phyloP scores from a whole-genome alignment of 2,888 invertebrate species.

The Trissolcus brochymenae region DNA sequence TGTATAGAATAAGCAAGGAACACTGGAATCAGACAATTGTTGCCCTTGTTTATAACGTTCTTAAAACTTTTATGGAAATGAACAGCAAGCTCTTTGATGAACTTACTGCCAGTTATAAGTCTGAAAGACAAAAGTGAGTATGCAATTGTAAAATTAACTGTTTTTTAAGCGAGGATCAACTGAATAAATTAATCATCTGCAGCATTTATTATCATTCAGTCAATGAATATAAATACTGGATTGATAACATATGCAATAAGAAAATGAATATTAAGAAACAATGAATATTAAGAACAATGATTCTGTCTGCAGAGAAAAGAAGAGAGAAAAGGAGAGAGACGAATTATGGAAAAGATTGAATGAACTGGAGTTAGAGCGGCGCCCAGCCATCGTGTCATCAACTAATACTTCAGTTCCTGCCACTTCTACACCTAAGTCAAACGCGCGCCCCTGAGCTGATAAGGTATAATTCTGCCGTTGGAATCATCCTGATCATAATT shows the following conservation, averaged over 20 bases:
- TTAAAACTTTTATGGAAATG: slow-evolving; percentile 99
- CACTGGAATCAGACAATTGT: slow-evolving; percentile 99
- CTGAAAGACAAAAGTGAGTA: slow-evolving; percentile 98
- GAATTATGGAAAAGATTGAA: slow-evolving; percentile 98
- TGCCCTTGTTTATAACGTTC: slow-evolving; percentile 99
- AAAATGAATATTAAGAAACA: background rate
- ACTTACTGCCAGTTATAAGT: slow-evolving; percentile 98
- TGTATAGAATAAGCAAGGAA: slow-evolving; percentile 99
- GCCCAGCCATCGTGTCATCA: slow-evolving; percentile 62
- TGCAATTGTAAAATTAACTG: slow-evolving; percentile 12
- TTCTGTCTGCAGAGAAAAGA: slow-evolving; percentile 86
- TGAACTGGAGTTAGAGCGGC: slow-evolving; percentile 86
- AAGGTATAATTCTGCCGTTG: slow-evolving; percentile 48
- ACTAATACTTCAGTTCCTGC: slow-evolving; percentile 74
- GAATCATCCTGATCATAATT: background rate
- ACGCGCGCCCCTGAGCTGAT: slow-evolving; percentile 76
- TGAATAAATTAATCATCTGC: background rate
- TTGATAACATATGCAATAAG: background rate
- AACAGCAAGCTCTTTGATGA: slow-evolving; percentile 99
- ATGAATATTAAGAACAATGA: background rate
- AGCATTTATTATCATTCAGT: too few species aligned
- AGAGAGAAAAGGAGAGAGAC: slow-evolving; percentile 96
- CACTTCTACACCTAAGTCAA: slow-evolving; percentile 73
- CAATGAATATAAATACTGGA: too few species aligned
- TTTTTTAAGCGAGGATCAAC: background rate